A percentile compares a stretch with the other conserved stretches of the same genome.
Evolutionary conservation across 2,797 vertebrate species (phyloP).

Genomic region (Urocyon cinereoargenteus): DNA sequence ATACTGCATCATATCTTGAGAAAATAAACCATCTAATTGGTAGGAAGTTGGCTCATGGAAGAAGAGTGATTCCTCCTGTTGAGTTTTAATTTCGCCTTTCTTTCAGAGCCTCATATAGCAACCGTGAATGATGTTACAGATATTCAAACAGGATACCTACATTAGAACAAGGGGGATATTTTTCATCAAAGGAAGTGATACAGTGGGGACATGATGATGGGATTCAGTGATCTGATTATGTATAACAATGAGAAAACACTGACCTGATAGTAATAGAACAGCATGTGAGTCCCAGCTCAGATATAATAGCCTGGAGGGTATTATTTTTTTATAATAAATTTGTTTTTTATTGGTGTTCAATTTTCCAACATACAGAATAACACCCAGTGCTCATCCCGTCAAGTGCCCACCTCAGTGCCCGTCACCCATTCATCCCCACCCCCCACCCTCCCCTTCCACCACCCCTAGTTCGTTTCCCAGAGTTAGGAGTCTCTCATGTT

Average conservation of each 20-base stretch:
- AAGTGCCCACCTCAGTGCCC: too few relatives aligned
- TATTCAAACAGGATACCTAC: neutral
- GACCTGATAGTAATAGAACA: neutral
- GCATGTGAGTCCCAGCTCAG: neutral
- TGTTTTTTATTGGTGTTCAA: too few relatives aligned
- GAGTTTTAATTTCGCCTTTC: neutral
- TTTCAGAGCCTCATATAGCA: neutral
- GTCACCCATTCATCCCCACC: too few relatives aligned
- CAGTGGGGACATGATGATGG: neutral
- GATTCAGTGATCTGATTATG: neutral
- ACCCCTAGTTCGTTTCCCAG: too few relatives aligned
- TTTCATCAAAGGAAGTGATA: neutral
- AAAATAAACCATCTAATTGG: neutral
- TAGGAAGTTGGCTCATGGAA: neutral
- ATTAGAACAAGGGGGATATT: neutral
- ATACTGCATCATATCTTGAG: neutral
- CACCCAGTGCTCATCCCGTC: too few relatives aligned
- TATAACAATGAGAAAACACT: neutral
- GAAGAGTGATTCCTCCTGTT: neutral
- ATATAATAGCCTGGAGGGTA: neutral
- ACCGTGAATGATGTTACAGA: neutral
- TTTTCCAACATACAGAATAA: too few relatives aligned
- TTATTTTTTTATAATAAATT: too few relatives aligned
- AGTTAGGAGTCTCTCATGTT: too few relatives aligned
- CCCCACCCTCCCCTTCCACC: too few relatives aligned